Percentiles rank a stretch among this genome's conserved stretches.
phyloP scores from a whole-genome alignment of 37 sponge, comb jelly and placozoan species.

The Ephydatia muelleri region DNA sequence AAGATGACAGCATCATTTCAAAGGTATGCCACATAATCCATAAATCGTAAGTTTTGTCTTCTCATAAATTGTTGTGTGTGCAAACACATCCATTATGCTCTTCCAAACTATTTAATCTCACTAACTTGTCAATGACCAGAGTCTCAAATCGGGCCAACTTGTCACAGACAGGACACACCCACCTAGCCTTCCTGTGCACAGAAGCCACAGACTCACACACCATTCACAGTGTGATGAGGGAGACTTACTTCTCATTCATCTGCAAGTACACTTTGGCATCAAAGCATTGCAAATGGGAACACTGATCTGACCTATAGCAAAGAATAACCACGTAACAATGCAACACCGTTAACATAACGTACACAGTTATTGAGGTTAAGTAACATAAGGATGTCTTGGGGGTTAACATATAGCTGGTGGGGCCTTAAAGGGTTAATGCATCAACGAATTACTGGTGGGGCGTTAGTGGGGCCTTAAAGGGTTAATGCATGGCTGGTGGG shows the following conservation, averaged over 20 bases:
- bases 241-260: conserved; percentile 85
- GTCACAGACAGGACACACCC: conserved; percentile 96
- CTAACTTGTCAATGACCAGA: conserved; percentile 86
- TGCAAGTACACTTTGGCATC: conserved; percentile 89
- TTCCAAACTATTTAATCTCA: no score
- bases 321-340: no score
- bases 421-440: no score
- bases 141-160: conserved; percentile 55
- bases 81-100: not conserved
- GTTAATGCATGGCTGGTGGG: no score
- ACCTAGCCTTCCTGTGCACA: conserved; percentile 72
- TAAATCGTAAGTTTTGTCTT: conserved; percentile 5
- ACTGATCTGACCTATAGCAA: conserved; percentile 5
- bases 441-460: no score
- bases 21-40: not conserved
- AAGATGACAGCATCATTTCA: no score
- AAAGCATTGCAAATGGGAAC: conserved; percentile 95
- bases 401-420: no score
- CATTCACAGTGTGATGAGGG: not conserved
- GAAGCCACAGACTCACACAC: not conserved
- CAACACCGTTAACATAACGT: no score
- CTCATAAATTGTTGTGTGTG: not conserved
- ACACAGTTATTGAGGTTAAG: no score
- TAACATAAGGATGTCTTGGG: no score
- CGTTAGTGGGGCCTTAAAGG: no score